A percentile compares a stretch with the other conserved stretches of the same genome.
phyloP scores from a whole-genome alignment of 1,140 invertebrate genomes.

The Achroia grisella region DNA sequence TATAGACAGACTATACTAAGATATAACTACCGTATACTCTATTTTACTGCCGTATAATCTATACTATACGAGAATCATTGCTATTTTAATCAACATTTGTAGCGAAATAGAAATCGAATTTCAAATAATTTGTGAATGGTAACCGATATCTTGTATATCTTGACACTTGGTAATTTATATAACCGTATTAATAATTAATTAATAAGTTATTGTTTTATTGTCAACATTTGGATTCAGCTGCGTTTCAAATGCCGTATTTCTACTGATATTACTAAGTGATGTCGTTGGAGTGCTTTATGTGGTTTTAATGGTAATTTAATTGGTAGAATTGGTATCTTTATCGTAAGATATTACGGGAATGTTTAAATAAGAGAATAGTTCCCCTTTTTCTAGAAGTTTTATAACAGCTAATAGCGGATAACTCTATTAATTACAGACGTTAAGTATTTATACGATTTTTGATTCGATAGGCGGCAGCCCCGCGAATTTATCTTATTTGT shows the following conservation, averaged over 20 bases:
- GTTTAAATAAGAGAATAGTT: too few relatives aligned
- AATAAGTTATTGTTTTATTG: constrained; percentile 35
- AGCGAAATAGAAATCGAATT: too few relatives aligned
- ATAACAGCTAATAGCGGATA: too few relatives aligned
- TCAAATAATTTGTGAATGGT: constrained; percentile 52
- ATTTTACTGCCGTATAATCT: too few relatives aligned
- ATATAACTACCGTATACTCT: too few relatives aligned
- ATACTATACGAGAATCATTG: too few relatives aligned
- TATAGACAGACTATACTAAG: too few relatives aligned
- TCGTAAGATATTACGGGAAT: background rate
- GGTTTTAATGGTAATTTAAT: constrained; percentile 34
- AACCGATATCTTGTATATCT: constrained; percentile 26
- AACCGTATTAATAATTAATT: constrained; percentile 44
- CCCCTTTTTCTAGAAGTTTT: background rate
- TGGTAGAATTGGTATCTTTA: constrained; percentile 5
- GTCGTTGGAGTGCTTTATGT: constrained; percentile 34
- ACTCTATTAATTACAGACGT: too few relatives aligned
- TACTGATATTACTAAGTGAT: constrained; percentile 7
- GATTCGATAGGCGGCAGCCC: too few relatives aligned
- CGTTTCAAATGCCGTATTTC: constrained; percentile 19
- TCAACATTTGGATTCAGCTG: constrained; percentile 21
- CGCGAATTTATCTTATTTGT: too few relatives aligned
- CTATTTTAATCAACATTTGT: too few relatives aligned
- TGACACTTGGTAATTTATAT: constrained; percentile 28
- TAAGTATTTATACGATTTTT: too few relatives aligned